Evolutionary conservation across 2,797 vertebrate genomes (phyloP).

Genomic region (Naso thynnoides): DNA sequence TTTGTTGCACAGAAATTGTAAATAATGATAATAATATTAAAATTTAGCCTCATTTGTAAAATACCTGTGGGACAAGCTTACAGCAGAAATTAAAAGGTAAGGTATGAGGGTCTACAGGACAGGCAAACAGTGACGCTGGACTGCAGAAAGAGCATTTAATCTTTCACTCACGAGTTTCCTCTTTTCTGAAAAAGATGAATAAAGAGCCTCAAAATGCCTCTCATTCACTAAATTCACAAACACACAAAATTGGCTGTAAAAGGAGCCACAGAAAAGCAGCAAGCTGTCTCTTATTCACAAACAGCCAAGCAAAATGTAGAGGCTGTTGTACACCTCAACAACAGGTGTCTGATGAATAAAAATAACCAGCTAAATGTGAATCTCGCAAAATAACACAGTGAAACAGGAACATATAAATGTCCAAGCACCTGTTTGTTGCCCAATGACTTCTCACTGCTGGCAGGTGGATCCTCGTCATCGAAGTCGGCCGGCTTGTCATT

Average conservation of each 20-base stretch:
- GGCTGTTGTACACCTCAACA: not conserved
- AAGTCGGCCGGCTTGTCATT: constrained; percentile 44
- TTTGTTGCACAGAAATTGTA: not conserved
- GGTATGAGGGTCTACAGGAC: no score
- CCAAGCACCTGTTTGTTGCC: constrained; percentile 64
- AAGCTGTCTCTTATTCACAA: not conserved
- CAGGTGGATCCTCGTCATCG: constrained; percentile 51
- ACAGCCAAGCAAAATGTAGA: not conserved
- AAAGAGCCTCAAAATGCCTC: not conserved
- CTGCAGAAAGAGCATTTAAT: not conserved
- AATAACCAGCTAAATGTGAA: constrained; percentile 1
- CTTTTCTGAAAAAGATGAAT: not conserved
- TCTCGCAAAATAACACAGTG: not conserved
- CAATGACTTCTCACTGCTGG: constrained; percentile 46
- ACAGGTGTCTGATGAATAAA: not conserved
- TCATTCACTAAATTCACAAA: not conserved
- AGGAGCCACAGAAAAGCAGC: not conserved
- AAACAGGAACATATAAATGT: constrained; percentile 16
- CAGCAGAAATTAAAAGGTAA: no score
- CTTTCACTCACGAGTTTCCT: not conserved
- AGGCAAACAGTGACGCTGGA: not conserved
- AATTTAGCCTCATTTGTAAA: not conserved
- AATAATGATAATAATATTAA: no score
- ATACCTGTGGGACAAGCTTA: not conserved
- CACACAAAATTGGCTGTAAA: not conserved